Conservation (phyloP, 2,797 vertebrate species). For the Coracias cyanogaster region DNA sequence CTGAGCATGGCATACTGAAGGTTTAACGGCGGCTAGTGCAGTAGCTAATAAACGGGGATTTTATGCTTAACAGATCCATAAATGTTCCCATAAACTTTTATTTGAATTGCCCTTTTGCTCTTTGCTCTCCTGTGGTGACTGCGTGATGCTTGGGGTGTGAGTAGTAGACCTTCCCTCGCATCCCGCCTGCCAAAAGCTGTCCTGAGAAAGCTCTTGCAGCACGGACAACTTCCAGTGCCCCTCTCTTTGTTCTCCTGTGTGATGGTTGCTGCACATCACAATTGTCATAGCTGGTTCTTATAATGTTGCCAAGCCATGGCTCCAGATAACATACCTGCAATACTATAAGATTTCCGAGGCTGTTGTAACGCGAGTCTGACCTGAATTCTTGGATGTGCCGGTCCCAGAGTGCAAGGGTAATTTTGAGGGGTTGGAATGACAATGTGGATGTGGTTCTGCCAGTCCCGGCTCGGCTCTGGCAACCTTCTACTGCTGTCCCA, state of each 20-base stretch:
- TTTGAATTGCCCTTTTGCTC: neutral
- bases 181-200: neutral
- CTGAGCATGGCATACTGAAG: neutral
- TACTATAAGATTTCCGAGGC: neutral
- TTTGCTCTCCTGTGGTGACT: neutral
- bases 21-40: neutral
- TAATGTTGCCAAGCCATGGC: neutral
- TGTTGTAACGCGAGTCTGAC: neutral
- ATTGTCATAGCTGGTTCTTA: neutral
- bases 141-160: accelerated
- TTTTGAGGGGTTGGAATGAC: neutral
- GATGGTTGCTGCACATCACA: neutral
- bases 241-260: neutral
- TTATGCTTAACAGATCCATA: neutral
- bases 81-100: neutral
- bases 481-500: neutral
- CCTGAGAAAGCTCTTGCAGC: neutral
- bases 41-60: neutral
- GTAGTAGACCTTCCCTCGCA: neutral
- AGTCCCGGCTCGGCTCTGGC: neutral
- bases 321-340: neutral
- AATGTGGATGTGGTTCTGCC: neutral
- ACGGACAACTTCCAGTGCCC: neutral
- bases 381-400: neutral
- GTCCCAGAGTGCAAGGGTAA: neutral